A percentile compares a stretch with the other conserved stretches of the same genome.
Conservation (phyloP, 2,113 vertebrate species). For the Vidua macroura region DNA sequence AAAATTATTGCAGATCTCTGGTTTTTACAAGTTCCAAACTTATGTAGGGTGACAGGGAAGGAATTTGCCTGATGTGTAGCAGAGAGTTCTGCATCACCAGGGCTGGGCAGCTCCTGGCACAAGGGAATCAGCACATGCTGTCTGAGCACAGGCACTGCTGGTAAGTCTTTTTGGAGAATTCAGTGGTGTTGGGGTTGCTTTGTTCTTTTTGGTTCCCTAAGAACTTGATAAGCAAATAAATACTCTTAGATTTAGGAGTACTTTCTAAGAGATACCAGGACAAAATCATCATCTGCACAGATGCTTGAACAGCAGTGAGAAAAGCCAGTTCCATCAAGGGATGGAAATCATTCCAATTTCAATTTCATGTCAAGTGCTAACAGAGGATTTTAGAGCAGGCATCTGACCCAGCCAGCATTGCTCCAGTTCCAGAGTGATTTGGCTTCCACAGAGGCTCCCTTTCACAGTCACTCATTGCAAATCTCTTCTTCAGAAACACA, state of each 20-base stretch:
- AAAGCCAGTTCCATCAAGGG: neutral
- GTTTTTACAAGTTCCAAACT: neutral
- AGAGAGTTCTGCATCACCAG: neutral
- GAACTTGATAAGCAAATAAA: neutral
- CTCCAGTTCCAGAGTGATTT: neutral
- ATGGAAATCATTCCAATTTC: neutral
- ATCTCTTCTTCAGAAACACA: neutral
- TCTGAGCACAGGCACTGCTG: neutral
- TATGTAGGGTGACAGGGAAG: neutral
- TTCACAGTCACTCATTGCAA: neutral
- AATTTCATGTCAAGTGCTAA: neutral
- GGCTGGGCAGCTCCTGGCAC: neutral
- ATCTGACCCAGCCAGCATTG: neutral
- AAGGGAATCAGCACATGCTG: fast-evolving
- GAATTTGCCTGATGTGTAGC: neutral
- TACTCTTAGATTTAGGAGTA: neutral
- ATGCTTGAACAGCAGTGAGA: neutral
- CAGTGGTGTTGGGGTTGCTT: neutral
- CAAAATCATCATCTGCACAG: neutral
- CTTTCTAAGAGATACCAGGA: neutral
- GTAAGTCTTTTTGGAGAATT: neutral
- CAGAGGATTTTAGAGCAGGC: neutral
- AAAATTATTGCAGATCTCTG: neutral
- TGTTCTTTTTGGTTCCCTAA: neutral
- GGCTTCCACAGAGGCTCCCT: neutral